Conservation (phyloP, 2,888 invertebrate genomes). For the Drosophila melanosoma region DNA sequence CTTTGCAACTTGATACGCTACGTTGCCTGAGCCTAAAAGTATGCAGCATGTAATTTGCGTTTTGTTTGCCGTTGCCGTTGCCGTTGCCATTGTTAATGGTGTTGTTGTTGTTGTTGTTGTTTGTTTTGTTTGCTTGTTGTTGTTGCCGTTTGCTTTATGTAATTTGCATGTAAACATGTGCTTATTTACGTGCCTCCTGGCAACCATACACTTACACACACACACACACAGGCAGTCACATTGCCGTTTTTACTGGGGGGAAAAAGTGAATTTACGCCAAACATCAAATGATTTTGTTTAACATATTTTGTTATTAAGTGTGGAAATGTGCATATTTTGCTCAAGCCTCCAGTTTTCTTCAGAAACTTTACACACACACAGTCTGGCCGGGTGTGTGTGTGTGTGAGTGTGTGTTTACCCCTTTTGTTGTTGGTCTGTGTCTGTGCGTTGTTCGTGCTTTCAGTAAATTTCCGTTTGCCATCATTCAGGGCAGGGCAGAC, state of each 20-base stretch:
- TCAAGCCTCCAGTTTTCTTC: slow-evolving; percentile 41
- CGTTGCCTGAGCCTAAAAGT: slow-evolving; percentile 63
- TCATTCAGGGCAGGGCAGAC: slow-evolving; percentile 65
- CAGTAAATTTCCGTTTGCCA: slow-evolving; percentile 80
- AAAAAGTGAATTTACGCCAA: slow-evolving; percentile 59
- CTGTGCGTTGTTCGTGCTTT: slow-evolving; percentile 66
- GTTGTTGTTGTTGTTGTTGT: slow-evolving; percentile 11
- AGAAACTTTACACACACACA: slow-evolving; percentile 18
- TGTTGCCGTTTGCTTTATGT: slow-evolving; percentile 67
- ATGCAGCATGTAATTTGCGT: slow-evolving; percentile 76
- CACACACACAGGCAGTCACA: slow-evolving; percentile 22
- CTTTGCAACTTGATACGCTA: slow-evolving; percentile 60
- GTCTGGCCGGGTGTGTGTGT: slow-evolving; percentile 9
- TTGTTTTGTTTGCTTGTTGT: slow-evolving; percentile 29
- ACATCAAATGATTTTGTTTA: slow-evolving; percentile 81
- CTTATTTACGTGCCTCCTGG: slow-evolving; percentile 67
- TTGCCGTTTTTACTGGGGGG: slow-evolving; percentile 10
- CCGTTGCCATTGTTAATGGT: slow-evolving; percentile 44
- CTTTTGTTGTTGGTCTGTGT: slow-evolving; percentile 15
- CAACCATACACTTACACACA: slow-evolving; percentile 42
- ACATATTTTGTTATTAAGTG: slow-evolving; percentile 81
- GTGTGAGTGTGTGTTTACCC: slow-evolving; percentile 16
- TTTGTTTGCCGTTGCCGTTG: slow-evolving; percentile 67
- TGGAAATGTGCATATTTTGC: slow-evolving; percentile 78
- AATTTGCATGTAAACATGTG: slow-evolving; percentile 82